Evolutionary conservation across 2,888 invertebrate genomes (phyloP), one percentile per base, ranked within the genome.

Genomic region (Campopleginae sp.): DNA sequence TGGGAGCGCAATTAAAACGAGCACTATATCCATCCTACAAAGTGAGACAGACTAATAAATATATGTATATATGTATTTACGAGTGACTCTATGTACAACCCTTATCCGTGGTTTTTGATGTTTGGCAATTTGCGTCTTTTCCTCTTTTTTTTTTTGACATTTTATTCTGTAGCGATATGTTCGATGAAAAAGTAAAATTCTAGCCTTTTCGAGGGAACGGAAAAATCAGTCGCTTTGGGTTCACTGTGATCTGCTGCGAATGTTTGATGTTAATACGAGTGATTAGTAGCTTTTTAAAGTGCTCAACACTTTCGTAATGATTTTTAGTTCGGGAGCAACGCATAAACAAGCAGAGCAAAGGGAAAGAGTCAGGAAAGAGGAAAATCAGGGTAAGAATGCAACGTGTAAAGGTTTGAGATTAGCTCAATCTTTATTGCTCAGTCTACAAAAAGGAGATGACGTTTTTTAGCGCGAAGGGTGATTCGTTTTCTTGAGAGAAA

Each of bases 1-100:
- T 93, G 93, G 93, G 88, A 89, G 88, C 88, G 92, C 93, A 93
- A 93, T 93, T 93, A 93, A 92, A 93, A 91, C 88, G 88, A 84
- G 85, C 86, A 86, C 88, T 86, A 81, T 86, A 80, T 87, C 86
- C 86, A 78, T 58, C 46, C 78, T 58, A 48, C 82, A 46, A 42
- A 75, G 70, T 63, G 75, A 79, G 79, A 81, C 72, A 44, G 66
- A 71, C 72, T 14, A 51, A 72, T 72, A 80, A 54, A 68, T 46
- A 58, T 80, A 31, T 44, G 10, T 8, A 23, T 48, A 31, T 31
- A 48, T 19, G 48, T 63, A 8, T 12, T 27, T 14, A 23, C 23
- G 23, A 38, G 38, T 38, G 8, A 38, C 38, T 63, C 17, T 8
- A n/a, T 48, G 48, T 48, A 48, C 58, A 58, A 23, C 14, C 27